Conservation (phyloP, 2,888 invertebrate species). For the Sminthurinus aureus region DNA sequence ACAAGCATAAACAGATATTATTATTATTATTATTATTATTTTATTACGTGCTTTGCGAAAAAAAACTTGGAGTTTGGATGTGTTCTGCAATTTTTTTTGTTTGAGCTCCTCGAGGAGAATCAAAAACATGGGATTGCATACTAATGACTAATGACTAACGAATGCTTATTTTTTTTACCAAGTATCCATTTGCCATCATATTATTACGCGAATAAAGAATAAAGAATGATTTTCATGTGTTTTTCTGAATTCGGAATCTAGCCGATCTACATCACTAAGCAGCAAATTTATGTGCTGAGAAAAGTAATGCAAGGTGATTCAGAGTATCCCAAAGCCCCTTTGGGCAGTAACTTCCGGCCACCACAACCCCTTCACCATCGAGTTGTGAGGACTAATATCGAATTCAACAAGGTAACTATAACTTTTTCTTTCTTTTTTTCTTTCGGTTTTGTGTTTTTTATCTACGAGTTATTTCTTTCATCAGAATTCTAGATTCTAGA, state of each 20-base stretch:
- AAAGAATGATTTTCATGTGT: neutral
- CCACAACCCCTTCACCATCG: constrained; percentile 92
- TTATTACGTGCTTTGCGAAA: too few relatives aligned
- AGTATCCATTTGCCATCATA: too few relatives aligned
- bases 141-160: neutral
- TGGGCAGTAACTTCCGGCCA: constrained; percentile 95
- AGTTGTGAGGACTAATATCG: constrained; percentile 95
- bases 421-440: too few relatives aligned
- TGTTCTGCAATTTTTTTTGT: too few relatives aligned
- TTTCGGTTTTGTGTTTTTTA: too few relatives aligned
- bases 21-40: neutral
- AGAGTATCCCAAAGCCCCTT: constrained; percentile 84
- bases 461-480: too few relatives aligned
- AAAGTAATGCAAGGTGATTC: constrained; percentile 89
- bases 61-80: too few relatives aligned
- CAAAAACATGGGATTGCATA: too few relatives aligned
- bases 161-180: too few relatives aligned
- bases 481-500: too few relatives aligned
- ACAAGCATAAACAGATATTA: neutral
- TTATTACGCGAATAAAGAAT: too few relatives aligned
- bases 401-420: constrained; percentile 79
- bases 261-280: constrained; percentile 96
- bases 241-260: neutral
- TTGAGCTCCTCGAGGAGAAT: too few relatives aligned
- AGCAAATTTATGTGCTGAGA: constrained; percentile 86